A percentile compares a stretch with the other conserved stretches of the same genome.
Evolutionary conservation across 1,140 invertebrate species (phyloP).

Genomic region (Pseudobourletiella spinata): DNA sequence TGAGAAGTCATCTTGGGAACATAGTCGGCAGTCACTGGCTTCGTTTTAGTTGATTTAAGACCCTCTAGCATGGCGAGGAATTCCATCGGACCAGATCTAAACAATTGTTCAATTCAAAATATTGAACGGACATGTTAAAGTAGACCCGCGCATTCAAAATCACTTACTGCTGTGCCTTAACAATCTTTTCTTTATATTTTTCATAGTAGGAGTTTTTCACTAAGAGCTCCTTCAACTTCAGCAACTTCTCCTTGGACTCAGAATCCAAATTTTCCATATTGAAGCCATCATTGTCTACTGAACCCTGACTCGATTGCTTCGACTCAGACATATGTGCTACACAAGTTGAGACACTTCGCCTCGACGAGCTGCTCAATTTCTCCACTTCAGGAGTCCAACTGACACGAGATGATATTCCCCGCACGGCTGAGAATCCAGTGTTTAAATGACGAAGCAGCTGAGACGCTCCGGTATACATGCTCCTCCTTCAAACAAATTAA

Average conservation of each 20-base stretch:
- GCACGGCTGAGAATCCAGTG: background rate
- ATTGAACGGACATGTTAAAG: no score
- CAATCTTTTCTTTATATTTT: conserved; percentile 71
- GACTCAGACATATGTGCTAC: no score
- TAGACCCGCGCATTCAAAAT: no score
- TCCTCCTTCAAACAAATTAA: background rate
- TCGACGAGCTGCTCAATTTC: no score
- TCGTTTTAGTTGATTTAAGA: conserved; percentile 45
- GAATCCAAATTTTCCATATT: conserved; percentile 13
- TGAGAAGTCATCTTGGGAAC: conserved; percentile 7
- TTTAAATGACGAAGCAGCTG: no score
- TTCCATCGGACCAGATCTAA: conserved; percentile 57
- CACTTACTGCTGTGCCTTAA: conserved; percentile 57
- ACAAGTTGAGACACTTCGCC: no score
- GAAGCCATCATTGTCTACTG: conserved; percentile 13
- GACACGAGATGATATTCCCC: no score
- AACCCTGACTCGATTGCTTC: background rate
- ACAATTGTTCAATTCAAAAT: background rate
- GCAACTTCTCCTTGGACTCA: conserved; percentile 12
- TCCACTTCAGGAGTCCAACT: no score
- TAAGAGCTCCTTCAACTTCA: conserved; percentile 46
- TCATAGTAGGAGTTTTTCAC: conserved; percentile 68
- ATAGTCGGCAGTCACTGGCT: conserved; percentile 9
- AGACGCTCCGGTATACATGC: background rate
- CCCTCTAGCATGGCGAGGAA: conserved; percentile 48